Conservation (phyloP, 2,888 invertebrate genomes). For the Formica aserva region DNA sequence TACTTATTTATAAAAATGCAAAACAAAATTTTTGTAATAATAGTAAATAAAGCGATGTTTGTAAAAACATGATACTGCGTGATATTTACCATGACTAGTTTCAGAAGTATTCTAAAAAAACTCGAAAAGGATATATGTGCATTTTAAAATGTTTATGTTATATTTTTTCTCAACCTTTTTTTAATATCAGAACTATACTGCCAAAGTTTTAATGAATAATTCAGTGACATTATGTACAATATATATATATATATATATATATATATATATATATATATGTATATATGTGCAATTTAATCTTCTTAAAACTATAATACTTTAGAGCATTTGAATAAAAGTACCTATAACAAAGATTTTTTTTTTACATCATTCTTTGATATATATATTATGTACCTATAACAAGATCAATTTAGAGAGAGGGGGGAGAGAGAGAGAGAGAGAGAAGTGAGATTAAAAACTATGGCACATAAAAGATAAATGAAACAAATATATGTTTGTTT, state of each 20-base stretch:
- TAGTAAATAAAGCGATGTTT: not conserved
- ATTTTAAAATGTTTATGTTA: not conserved
- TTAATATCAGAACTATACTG: not conserved
- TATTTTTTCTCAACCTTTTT: not conserved
- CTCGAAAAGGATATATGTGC: not conserved
- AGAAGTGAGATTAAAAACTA: not conserved
- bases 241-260: too few relatives aligned
- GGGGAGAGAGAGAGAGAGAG: too few relatives aligned
- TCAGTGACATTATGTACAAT: not conserved
- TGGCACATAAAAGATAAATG: not conserved
- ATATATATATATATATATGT: too few relatives aligned
- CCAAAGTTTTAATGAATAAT: not conserved
- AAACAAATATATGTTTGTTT: not conserved
- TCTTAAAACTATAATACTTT: not conserved
- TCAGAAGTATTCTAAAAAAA: not conserved
- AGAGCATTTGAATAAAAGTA: slow-evolving; percentile 11
- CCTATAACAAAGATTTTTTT: too few relatives aligned
- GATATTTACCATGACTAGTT: not conserved
- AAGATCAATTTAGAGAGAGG: not conserved
- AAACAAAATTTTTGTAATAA: not conserved
- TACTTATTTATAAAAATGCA: not conserved
- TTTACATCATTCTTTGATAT: too few relatives aligned
- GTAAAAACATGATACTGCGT: not conserved
- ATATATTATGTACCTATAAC: not conserved
- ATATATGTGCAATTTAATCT: not conserved